These are phyloP conservation scores for Etia nguti DNA, from an alignment of 2,113 vertebrate genomes.

Conservation along the genomic window DNA sequence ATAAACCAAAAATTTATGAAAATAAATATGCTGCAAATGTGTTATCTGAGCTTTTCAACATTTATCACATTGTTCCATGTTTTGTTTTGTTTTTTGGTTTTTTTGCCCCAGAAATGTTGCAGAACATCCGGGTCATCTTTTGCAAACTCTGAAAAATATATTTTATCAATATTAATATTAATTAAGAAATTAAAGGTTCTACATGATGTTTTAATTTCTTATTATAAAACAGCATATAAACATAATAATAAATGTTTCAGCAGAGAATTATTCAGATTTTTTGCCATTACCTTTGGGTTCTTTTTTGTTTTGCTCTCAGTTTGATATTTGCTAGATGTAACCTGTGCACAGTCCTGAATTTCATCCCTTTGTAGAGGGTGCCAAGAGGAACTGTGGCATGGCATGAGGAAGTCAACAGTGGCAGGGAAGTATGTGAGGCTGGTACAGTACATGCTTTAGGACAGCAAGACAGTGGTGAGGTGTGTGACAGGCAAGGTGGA, in stretches of 20 bases:
- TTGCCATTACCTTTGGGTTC: rapidly evolving
- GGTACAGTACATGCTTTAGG: neutral
- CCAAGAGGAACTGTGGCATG: neutral
- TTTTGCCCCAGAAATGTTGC: neutral
- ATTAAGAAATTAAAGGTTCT: neutral
- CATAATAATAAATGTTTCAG: neutral
- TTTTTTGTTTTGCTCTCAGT: neutral
- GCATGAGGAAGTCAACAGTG: neutral
- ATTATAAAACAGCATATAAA: neutral
- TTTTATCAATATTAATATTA: neutral
- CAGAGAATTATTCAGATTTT: neutral
- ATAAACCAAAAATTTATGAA: neutral
- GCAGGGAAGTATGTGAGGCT: neutral
- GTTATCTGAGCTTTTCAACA: neutral
- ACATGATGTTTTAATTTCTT: too few relatives aligned
- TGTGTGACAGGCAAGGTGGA: neutral
- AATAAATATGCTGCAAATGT: neutral
- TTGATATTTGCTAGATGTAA: neutral
- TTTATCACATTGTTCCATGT: neutral
- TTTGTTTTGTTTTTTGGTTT: too few relatives aligned
- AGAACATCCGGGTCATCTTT: neutral
- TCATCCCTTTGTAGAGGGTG: neutral
- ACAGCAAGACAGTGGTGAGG: neutral
- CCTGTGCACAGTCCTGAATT: neutral
- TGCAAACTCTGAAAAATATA: neutral